A percentile compares a stretch with the other conserved stretches of the same genome.
Conservation (phyloP, 2,888 invertebrate genomes). For the Drosophila emarginata region DNA sequence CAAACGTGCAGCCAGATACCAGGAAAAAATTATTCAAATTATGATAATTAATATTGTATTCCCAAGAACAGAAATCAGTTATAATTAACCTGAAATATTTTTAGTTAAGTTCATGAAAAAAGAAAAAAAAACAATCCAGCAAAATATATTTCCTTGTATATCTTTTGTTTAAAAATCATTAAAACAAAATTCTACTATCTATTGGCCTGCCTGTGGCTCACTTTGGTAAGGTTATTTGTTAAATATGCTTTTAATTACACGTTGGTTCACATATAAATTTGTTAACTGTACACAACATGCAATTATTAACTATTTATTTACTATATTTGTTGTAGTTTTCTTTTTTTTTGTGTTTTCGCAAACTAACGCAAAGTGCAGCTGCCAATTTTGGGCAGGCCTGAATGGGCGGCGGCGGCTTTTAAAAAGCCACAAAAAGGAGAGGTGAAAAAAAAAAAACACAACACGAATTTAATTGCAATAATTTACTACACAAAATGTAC, state of each 20-base stretch:
- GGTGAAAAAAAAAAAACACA: constrained; percentile 15
- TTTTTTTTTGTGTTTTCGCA: too few relatives aligned
- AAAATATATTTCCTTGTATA: not conserved
- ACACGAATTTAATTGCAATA: constrained; percentile 72
- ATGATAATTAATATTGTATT: too few relatives aligned
- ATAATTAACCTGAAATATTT: too few relatives aligned
- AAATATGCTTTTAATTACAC: not conserved
- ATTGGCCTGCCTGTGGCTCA: constrained; percentile 16
- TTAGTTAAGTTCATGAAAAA: too few relatives aligned
- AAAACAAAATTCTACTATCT: not conserved
- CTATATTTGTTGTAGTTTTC: constrained; percentile 24
- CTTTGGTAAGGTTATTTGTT: constrained; percentile 22
- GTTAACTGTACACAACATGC: constrained; percentile 39
- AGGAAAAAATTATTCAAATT: too few relatives aligned
- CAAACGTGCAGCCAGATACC: too few relatives aligned
- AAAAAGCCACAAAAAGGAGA: constrained; percentile 60
- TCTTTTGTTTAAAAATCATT: not conserved
- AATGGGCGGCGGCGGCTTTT: constrained; percentile 60
- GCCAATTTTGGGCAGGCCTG: constrained; percentile 41
- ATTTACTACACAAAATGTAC: constrained; percentile 59
- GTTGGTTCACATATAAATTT: constrained; percentile 1
- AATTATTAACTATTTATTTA: constrained; percentile 65
- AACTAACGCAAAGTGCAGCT: constrained; percentile 47
- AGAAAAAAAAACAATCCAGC: too few relatives aligned
- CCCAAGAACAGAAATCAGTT: too few relatives aligned